These are phyloP conservation scores for Popillia japonica DNA, from an alignment of 1,140 invertebrate species.

Conservation along the genomic window DNA sequence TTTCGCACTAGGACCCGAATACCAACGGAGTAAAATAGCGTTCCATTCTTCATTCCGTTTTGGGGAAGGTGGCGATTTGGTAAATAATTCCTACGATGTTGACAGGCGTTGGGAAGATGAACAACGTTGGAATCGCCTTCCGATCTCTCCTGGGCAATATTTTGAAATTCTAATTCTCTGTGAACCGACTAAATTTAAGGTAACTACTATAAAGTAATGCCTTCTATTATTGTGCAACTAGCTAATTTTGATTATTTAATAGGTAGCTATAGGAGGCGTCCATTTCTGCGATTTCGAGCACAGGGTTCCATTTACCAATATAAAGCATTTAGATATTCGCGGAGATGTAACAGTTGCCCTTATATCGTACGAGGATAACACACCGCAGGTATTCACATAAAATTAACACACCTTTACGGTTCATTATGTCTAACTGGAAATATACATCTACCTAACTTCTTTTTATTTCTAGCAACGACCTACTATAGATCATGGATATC, in stretches of 20 bases:
- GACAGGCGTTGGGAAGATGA: constrained; percentile 12
- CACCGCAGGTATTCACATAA: constrained; percentile 29
- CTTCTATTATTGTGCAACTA: neutral
- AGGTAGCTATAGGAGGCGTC: neutral
- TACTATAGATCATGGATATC: neutral
- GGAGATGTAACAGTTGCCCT: constrained; percentile 16
- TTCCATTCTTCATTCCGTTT: constrained; percentile 16
- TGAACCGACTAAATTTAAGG: constrained; percentile 16
- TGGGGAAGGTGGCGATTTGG: constrained; percentile 1
- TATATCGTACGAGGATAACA: constrained; percentile 25
- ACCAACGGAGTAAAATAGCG: constrained; percentile 7
- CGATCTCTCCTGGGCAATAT: neutral
- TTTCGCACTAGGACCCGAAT: constrained; percentile 11
- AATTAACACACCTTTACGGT: too few species aligned
- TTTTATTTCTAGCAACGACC: constrained; percentile 15
- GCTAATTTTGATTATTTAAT: neutral
- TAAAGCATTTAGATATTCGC: neutral
- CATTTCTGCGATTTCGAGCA: constrained; percentile 33
- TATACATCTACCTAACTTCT: neutral
- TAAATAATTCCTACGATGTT: constrained; percentile 26
- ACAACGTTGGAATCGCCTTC: neutral
- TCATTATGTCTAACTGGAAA: too few species aligned
- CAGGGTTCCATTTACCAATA: constrained; percentile 7
- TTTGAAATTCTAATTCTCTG: constrained; percentile 24
- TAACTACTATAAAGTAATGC: neutral